Evolutionary conservation across 2,888 invertebrate genomes (phyloP), one percentile per base, ranked within the genome.

Genomic region (Sinodicranocentrus sp.): DNA sequence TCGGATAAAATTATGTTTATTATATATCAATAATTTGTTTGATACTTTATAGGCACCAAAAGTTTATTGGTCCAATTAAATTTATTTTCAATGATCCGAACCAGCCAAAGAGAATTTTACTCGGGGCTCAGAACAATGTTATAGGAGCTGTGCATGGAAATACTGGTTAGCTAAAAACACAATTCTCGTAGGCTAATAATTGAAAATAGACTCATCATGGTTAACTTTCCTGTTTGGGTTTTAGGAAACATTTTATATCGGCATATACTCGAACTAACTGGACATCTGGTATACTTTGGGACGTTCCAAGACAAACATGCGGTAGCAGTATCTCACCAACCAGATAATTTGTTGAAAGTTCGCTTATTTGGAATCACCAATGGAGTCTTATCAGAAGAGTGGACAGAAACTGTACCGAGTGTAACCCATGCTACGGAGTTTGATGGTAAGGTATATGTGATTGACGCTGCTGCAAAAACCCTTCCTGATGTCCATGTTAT

Each of bases 51-150:
- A 95, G 97, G 97, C 94, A 94, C 90, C 95, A 95, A 90, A 93
- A 93, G 89, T 95, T 95, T 90, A 93, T 97, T 65, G 97, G 97
- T 19, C 94, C 94, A 90, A 92, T 96, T 59, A 95, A 94, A 90
- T 94, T 94, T 90, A 94, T 95, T 6, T 93, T 93, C 89, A 94
- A 96, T 89, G 96, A 96, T 89, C 93, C 94, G 23, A 93, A 94
- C 23, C 93, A 87, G 65, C 85, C 94, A 61, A 95, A 94, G 89
- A 94, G 94, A 90, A 92, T 96, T 77, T 93, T 96, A 89, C 94
- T 97, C 26, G 95, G 94, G 26, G 96, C 97, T 0, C 94, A 96
- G 89, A 95, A 96, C 90, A 97, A 97, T 92, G 96, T 97, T 87
- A 91, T 97, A 84, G 96, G 97, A 84, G 95, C 96, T 77, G 90